Percentiles rank a stretch among this genome's conserved stretches.
phyloP scores from a whole-genome alignment of 2,113 vertebrate genomes.

The Manacus vitellinus region DNA sequence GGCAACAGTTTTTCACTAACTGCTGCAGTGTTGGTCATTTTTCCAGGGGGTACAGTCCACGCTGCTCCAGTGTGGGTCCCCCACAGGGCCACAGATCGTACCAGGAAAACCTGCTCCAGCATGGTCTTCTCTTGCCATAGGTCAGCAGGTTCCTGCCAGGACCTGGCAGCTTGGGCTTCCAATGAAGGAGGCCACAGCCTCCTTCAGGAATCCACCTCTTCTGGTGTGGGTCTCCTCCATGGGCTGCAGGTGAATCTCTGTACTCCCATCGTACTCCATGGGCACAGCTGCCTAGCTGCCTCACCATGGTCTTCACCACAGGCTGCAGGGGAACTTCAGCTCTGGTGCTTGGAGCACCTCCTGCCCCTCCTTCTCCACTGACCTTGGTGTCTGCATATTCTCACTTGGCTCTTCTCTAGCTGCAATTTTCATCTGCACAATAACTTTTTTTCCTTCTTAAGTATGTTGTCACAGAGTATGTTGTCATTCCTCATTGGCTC shows the following conservation, averaged over 20 bases:
- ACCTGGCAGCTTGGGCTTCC: background rate
- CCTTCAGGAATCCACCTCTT: background rate
- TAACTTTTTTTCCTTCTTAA: background rate
- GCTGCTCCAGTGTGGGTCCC: background rate
- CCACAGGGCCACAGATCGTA: background rate
- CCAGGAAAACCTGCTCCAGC: background rate
- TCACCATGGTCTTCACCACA: background rate
- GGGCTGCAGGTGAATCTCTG: background rate
- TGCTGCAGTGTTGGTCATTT: background rate
- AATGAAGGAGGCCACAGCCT: background rate
- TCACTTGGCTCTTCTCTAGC: background rate
- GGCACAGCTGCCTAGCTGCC: background rate
- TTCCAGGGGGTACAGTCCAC: background rate
- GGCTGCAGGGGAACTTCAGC: background rate
- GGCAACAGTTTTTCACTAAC: background rate
- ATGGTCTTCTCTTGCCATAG: too few species aligned
- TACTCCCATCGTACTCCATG: background rate
- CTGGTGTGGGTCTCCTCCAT: background rate
- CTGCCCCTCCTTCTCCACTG: background rate
- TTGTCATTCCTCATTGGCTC: background rate
- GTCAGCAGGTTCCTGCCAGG: background rate
- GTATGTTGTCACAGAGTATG: background rate
- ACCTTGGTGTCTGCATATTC: background rate
- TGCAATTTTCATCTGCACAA: background rate
- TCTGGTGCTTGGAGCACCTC: background rate